These are phyloP conservation scores for Sphyrna mokarran DNA, from an alignment of 2,113 vertebrate genomes.

Conservation along the genomic window DNA sequence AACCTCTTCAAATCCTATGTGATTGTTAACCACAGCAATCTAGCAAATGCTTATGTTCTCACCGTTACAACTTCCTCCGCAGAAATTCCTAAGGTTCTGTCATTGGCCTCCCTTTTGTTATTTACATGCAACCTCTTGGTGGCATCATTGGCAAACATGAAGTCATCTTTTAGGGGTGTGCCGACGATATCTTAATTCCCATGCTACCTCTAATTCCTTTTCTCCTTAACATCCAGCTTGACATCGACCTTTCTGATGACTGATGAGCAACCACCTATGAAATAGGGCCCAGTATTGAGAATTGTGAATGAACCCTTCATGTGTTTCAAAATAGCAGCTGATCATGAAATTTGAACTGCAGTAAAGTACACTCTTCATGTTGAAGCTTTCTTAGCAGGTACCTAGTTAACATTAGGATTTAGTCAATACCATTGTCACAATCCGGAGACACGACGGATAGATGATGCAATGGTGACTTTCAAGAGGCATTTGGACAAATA, in stretches of 20 bases:
- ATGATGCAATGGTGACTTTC: no score
- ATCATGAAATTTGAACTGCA: background rate
- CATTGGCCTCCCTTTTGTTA: background rate
- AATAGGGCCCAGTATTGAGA: background rate
- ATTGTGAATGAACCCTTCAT: background rate
- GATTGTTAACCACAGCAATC: background rate
- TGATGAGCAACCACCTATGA: background rate
- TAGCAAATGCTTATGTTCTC: background rate
- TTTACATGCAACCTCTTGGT: background rate
- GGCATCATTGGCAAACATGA: background rate
- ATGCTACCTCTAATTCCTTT: background rate
- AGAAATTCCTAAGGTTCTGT: background rate
- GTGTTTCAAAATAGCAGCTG: background rate
- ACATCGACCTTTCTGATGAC: background rate
- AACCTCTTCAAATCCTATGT: background rate
- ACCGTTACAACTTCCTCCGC: background rate
- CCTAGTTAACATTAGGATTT: background rate
- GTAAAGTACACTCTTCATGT: background rate
- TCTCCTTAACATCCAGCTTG: background rate
- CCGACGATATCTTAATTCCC: background rate
- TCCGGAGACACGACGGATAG: background rate
- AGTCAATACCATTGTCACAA: background rate
- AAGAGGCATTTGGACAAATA: no score
- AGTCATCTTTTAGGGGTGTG: background rate
- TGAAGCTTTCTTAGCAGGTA: background rate